Base-by-base conservation (phyloP, 2,113 vertebrate genomes). In the Upupa epops region DNA sequence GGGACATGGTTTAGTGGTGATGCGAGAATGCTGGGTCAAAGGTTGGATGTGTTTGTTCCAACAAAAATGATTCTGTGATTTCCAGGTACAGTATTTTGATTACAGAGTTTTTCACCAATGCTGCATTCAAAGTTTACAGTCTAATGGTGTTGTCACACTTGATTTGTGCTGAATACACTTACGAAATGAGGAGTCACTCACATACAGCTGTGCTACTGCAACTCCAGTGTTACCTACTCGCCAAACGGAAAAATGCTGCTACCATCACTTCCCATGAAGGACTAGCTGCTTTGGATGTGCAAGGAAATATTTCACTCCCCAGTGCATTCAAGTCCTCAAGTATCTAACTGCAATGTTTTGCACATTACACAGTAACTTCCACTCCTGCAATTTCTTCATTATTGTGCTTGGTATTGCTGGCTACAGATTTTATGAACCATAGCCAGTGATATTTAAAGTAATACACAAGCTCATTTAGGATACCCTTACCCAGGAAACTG, bases 81-180 rank as follows among this genome's bases (percentile, higher is more conserved):
- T 7, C 11, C 52, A 61, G 4, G 17, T 16, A 17, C 14, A 61
- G 51, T 36, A n/a, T 86, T 86, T 48, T 42, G 9, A 28, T 54
- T n/a, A 16, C 36, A 36, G 11, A 1, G 5, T 8, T 71, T 48
- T 61, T 66, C 2, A 1, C 3, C 3, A 3, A 9, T 64, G 21
- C n/a, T 55, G 17, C 11, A 20, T 45, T 66, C 29, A 28, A 54
- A 80, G 6, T 54, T 29, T 63, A 34, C 24, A 17, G 11, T 7
- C 13, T 42, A 32, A 11, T 4, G 2, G 16, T 8, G 13, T 42
- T 82, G 29, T 8, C 3, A 1, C 8, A 31, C 20, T 15, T 24
- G 16, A 22, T 20, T 66, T 2, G 1, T 78, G 56, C 22, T n/a
- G 5, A 21, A 34, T 31, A 21, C 11, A 5, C 2, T 1, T 24